These are phyloP conservation scores for Passerina amoena DNA, from an alignment of 2,113 vertebrate genomes.

Conservation along the genomic window DNA sequence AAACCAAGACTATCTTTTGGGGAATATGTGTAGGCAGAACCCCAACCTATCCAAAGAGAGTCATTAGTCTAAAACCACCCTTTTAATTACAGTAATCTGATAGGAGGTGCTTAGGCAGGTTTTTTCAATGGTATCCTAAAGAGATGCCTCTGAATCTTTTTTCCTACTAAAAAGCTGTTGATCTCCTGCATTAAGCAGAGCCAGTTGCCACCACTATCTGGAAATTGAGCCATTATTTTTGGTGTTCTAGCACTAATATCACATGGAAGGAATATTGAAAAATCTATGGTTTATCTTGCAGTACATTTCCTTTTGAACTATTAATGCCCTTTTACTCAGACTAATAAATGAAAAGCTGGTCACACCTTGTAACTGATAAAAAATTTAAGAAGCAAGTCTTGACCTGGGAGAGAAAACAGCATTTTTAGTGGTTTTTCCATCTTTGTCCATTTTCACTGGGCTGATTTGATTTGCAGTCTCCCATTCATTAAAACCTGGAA, in stretches of 20 bases:
- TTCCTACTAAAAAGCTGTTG: neutral
- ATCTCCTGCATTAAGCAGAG: neutral
- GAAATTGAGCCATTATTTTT: neutral
- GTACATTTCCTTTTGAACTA: neutral
- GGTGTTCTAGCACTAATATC: neutral
- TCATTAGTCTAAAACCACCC: neutral
- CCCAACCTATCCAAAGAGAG: neutral
- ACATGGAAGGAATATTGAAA: neutral
- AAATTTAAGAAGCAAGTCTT: neutral
- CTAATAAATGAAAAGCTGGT: neutral
- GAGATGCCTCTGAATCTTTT: neutral
- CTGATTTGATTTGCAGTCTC: neutral
- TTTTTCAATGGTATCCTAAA: neutral
- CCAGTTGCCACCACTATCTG: neutral
- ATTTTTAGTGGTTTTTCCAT: neutral
- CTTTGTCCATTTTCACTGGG: neutral
- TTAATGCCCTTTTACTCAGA: neutral
- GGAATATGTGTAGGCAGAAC: neutral
- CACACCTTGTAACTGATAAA: neutral
- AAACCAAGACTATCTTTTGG: neutral
- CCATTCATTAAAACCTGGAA: neutral
- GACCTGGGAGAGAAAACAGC: neutral
- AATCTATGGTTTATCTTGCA: neutral
- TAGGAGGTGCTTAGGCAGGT: neutral
- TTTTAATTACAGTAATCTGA: neutral